A percentile compares a stretch with the other conserved stretches of the same genome.
Evolutionary conservation across 2,797 vertebrate genomes (phyloP).

Genomic region (Esox masquinongy): DNA sequence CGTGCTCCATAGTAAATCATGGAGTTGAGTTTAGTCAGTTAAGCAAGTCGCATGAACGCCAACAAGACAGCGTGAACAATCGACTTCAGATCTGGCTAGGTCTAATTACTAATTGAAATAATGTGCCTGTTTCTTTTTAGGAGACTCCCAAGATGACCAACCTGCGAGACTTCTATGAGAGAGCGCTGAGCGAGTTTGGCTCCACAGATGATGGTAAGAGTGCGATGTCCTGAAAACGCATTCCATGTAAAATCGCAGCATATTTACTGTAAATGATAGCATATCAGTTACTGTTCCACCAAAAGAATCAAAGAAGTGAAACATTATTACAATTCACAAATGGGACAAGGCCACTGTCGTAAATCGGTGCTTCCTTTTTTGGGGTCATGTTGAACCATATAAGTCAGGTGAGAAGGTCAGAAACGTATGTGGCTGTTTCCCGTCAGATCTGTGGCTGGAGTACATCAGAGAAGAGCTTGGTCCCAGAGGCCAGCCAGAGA

Average conservation of each 20-base stretch:
- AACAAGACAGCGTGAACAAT: too few species aligned
- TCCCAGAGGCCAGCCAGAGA: constrained; percentile 82
- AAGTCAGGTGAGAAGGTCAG: background rate
- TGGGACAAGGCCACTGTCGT: background rate
- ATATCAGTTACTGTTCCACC: too few species aligned
- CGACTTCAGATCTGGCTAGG: background rate
- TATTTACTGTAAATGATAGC: too few species aligned
- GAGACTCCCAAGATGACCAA: constrained; percentile 82
- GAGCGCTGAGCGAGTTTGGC: constrained; percentile 91
- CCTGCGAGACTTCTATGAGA: constrained; percentile 91
- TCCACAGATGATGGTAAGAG: constrained; percentile 82
- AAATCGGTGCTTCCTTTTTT: background rate
- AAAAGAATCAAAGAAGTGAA: background rate
- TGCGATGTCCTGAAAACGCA: too few species aligned
- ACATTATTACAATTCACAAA: too few species aligned
- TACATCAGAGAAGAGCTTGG: constrained; percentile 89
- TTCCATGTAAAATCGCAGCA: background rate
- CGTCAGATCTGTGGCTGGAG: constrained; percentile 88
- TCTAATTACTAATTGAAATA: background rate
- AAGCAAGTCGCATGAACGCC: too few species aligned
- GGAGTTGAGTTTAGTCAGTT: too few species aligned
- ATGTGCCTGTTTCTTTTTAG: constrained; percentile 55
- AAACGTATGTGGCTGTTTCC: background rate
- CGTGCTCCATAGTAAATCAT: too few species aligned
- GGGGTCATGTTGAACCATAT: background rate